These are phyloP conservation scores for Lophius piscatorius DNA, from an alignment of 2,113 vertebrate genomes.

Conservation along the genomic window DNA sequence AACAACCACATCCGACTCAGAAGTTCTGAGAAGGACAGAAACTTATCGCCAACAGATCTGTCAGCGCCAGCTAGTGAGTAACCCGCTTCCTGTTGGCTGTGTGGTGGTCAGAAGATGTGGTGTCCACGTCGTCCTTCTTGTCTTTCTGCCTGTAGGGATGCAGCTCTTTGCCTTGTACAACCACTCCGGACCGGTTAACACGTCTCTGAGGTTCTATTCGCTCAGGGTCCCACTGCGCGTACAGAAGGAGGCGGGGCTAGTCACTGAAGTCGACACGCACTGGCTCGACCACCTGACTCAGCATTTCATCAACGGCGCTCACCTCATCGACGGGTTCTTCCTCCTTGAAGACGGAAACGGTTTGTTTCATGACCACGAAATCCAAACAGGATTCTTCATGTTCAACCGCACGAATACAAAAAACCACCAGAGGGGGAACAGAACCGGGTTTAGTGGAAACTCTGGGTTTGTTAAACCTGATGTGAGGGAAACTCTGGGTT, in stretches of 20 bases:
- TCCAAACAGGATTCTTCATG: too few species aligned
- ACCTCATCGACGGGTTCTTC: conserved; percentile 89
- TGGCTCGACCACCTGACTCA: conserved; percentile 98
- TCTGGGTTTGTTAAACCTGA: too few species aligned
- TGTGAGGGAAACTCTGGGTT: too few species aligned
- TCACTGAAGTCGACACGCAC: conserved; percentile 87
- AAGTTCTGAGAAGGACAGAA: conserved; percentile 42
- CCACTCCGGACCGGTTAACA: conserved; percentile 81
- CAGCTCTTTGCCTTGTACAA: conserved; percentile 93
- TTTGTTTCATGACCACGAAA: conserved; percentile 33
- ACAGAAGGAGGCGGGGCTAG: conserved; percentile 84
- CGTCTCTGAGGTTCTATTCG: conserved; percentile 86
- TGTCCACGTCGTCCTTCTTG: neutral
- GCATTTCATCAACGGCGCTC: conserved; percentile 92
- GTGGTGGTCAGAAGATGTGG: too few species aligned
- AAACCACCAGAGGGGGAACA: too few species aligned
- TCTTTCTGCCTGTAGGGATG: conserved; percentile 72
- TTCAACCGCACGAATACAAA: too few species aligned
- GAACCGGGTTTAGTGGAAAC: too few species aligned
- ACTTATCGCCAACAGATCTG: neutral
- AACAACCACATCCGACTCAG: conserved; percentile 69
- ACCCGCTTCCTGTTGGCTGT: neutral
- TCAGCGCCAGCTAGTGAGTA: conserved; percentile 62
- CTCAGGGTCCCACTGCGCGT: conserved; percentile 90
- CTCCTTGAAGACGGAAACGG: conserved; percentile 84